Conservation (phyloP, 2,888 invertebrate species). For the Lycia hirtaria region DNA sequence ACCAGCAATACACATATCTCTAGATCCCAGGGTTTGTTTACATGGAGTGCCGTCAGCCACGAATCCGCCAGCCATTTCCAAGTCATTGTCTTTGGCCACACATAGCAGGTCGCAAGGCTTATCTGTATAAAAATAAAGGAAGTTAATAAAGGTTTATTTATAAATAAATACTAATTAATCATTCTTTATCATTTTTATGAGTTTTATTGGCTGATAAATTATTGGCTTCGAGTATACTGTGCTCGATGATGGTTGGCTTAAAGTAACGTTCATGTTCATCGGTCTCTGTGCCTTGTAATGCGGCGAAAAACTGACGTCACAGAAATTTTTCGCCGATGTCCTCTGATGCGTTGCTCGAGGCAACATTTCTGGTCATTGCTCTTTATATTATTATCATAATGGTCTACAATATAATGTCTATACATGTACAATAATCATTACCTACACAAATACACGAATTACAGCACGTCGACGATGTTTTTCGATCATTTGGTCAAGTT, state of each 20-base stretch:
- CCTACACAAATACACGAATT: too few relatives aligned
- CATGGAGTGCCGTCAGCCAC: constrained; percentile 95
- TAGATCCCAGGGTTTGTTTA: constrained; percentile 88
- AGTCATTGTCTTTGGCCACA: constrained; percentile 89
- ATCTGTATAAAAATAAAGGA: constrained; percentile 64
- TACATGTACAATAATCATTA: too few relatives aligned
- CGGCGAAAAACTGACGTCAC: too few relatives aligned
- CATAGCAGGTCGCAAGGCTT: constrained; percentile 94
- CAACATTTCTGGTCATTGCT: too few relatives aligned
- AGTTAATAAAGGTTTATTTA: not conserved
- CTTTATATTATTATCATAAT: too few relatives aligned
- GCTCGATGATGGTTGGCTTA: not conserved
- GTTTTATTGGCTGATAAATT: not conserved
- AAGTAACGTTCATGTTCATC: too few relatives aligned
- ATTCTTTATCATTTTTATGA: not conserved
- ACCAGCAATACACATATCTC: constrained; percentile 92
- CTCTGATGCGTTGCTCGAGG: too few relatives aligned
- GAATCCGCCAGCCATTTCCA: constrained; percentile 89
- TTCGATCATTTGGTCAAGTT: not conserved
- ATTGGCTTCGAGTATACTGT: not conserved
- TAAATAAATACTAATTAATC: not conserved
- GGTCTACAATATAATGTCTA: too few relatives aligned
- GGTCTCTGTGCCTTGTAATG: too few relatives aligned
- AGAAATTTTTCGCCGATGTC: too few relatives aligned
- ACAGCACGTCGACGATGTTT: too few relatives aligned